A percentile compares a stretch with the other conserved stretches of the same genome.
Evolutionary conservation across 2,888 invertebrate genomes (phyloP).

Genomic region (Panzeria rudis): DNA sequence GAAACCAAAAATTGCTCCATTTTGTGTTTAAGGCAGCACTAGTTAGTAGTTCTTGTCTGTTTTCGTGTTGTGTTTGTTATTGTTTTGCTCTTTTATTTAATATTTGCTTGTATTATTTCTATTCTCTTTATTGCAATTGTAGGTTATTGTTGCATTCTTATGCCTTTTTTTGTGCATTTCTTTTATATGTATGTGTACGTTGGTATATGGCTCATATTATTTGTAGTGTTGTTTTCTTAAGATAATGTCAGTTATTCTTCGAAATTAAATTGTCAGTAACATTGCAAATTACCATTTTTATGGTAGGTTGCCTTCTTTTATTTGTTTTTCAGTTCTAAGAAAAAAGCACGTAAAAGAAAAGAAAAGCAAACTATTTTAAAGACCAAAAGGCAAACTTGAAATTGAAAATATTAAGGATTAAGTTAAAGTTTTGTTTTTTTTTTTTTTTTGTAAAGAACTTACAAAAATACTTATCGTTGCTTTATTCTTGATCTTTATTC

Average conservation of each 20-base stretch:
- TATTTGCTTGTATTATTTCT: conserved; percentile 36
- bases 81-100: conserved; percentile 38
- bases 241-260: conserved; percentile 73
- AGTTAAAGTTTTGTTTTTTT: neutral
- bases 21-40: conserved; percentile 67
- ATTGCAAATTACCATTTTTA: conserved; percentile 73
- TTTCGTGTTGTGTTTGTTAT: conserved; percentile 44
- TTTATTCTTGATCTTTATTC: neutral
- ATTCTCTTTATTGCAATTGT: conserved; percentile 48
- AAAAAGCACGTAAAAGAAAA: conserved; percentile 18
- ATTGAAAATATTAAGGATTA: conserved; percentile 1
- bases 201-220: conserved; percentile 42
- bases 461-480: neutral
- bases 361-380: neutral
- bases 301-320: conserved; percentile 69
- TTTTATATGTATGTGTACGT: conserved; percentile 13
- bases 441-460: neutral
- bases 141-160: conserved; percentile 45
- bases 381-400: neutral
- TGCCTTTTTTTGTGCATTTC: conserved; percentile 20
- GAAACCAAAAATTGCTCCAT: conserved; percentile 76
- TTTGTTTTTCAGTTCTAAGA: conserved; percentile 29
- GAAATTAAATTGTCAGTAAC: conserved; percentile 73
- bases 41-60: conserved; percentile 48
- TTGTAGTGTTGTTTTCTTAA: conserved; percentile 57